Base-by-base conservation (phyloP, 1,140 invertebrate species). In the Lepidurus apus region DNA sequence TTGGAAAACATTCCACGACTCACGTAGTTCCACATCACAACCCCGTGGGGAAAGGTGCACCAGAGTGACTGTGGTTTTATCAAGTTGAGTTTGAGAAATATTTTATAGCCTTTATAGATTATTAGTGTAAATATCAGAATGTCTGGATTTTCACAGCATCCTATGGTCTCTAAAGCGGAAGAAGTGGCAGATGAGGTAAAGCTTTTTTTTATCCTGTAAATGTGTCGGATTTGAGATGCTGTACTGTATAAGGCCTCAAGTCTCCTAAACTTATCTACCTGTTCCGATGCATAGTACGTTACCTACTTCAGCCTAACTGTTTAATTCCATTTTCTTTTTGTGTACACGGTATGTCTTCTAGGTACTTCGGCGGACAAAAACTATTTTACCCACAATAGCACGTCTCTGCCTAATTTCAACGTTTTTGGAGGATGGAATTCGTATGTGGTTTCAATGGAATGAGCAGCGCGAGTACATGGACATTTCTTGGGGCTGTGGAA, bases 361-460 rank as follows among this genome's bases (percentile, higher is more conserved):
- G 96, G 92, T 98, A 75, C 91, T 97, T 81, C 89, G 96, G 82
- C 92, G 95, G 87, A 92, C 93, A 75, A 98, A 99, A 87, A 90
- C 96, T 86, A 88, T 98, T 78, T 87, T 99, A 82, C 98, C 98
- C 26, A 98, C 97, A 80, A 87, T 98, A 76, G 98, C 98, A 5
- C 89, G 98, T 80, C 87, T 99, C 47, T 99, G 97, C 85, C 89
- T 99, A n/a, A 98, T 99, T 82, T 96, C 96, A 79, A 99, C 98
- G 82, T 99, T 99, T 87, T 89, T 99, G 43, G 98, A 99, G 88
- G 98, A 99, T 90, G 98, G 98, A 0, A 88, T 99, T 53, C 90
- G 98, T 80, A 99, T 99, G 98, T 99, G 95, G 92, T 93, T 95
- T 82, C 98, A 99, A 86, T 99, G 98, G 98, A 90, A 91, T 44